Conservation (phyloP, 2,888 invertebrate genomes). For the Himalopsyche anomala region DNA sequence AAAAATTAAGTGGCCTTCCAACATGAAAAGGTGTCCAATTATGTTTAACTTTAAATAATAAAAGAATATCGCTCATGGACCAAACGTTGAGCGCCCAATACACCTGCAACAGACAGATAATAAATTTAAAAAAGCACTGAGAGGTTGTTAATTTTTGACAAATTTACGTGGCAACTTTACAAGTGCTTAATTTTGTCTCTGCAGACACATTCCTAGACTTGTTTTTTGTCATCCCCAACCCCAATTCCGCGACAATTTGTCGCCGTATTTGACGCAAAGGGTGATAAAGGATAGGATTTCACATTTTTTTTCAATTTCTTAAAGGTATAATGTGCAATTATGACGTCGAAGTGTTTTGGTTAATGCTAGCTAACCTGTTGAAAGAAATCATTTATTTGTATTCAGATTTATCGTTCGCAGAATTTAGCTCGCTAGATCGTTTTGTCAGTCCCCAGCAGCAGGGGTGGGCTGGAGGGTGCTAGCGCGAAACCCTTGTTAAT, state of each 20-base stretch:
- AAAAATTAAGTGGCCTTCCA: no score
- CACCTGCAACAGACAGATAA: background rate
- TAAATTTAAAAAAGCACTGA: background rate
- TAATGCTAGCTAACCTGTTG: background rate
- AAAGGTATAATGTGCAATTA: background rate
- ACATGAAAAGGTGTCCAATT: no score
- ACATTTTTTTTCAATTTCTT: background rate
- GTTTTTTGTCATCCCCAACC: background rate
- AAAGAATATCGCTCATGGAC: background rate
- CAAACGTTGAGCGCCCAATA: background rate
- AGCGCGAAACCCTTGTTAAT: no score
- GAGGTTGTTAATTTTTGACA: background rate
- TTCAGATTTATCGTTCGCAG: background rate
- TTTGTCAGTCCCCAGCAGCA: no score
- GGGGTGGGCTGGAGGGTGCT: no score
- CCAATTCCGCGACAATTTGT: slow-evolving; percentile 26
- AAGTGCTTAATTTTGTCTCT: background rate
- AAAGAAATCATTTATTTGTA: no score
- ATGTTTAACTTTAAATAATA: no score
- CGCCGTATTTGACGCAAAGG: background rate
- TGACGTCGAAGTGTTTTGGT: background rate
- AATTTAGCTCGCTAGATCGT: no score
- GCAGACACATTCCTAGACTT: background rate
- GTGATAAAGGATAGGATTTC: background rate
- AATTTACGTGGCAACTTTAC: background rate